These are phyloP conservation scores for Charanyca ferruginea DNA, from an alignment of 2,888 invertebrate genomes.

Conservation along the genomic window DNA sequence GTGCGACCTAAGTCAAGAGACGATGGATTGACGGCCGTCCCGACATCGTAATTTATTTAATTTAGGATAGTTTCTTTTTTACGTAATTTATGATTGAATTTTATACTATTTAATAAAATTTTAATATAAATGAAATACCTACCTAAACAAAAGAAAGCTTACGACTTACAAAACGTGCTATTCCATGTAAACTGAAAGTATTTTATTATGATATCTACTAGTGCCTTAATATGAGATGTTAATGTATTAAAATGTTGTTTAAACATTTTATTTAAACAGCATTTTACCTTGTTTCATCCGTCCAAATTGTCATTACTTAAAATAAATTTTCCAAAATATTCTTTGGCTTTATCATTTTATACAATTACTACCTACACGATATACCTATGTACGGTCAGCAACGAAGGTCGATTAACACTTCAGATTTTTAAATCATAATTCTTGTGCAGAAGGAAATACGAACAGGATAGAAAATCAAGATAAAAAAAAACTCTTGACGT, in stretches of 20 bases:
- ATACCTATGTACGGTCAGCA: too few relatives aligned
- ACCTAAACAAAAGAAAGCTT: slow-evolving; percentile 79
- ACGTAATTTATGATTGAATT: slow-evolving; percentile 87
- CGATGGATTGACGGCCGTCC: slow-evolving; percentile 91
- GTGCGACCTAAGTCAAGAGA: slow-evolving; percentile 91
- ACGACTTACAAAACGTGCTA: slow-evolving; percentile 79
- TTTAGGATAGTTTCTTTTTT: slow-evolving; percentile 86
- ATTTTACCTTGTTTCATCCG: slow-evolving; percentile 76
- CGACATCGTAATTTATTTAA: slow-evolving; percentile 91
- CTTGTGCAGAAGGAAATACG: too few relatives aligned
- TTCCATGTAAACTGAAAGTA: slow-evolving; percentile 79
- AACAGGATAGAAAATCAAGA: too few relatives aligned
- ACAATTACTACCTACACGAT: background rate
- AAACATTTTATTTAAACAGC: slow-evolving; percentile 61
- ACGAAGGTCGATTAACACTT: too few relatives aligned
- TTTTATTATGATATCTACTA: slow-evolving; percentile 77
- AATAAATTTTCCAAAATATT: slow-evolving; percentile 81
- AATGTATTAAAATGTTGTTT: slow-evolving; percentile 76
- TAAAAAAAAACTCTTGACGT: too few relatives aligned
- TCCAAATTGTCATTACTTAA: slow-evolving; percentile 86
- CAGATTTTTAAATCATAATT: too few relatives aligned
- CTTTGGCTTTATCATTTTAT: slow-evolving; percentile 60
- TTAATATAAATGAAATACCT: slow-evolving; percentile 82
- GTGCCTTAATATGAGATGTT: slow-evolving; percentile 82
- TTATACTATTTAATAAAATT: slow-evolving; percentile 86